Evolutionary conservation across 2,888 invertebrate species (phyloP).

Genomic region (Brachycybe producta): DNA sequence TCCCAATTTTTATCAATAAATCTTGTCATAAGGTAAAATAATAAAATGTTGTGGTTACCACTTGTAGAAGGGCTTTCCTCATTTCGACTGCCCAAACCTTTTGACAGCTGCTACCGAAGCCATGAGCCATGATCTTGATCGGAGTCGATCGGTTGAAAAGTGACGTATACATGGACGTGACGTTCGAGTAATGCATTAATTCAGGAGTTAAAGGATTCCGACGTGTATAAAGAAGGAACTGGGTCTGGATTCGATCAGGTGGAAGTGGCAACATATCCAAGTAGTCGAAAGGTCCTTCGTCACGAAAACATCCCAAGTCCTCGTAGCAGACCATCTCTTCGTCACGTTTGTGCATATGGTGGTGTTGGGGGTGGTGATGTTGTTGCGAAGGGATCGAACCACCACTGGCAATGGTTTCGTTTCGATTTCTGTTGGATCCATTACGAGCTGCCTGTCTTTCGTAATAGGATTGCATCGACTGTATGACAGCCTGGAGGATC

Average conservation of each 20-base stretch:
- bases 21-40: too few species aligned
- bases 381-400: too few species aligned
- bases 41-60: constrained; percentile 58
- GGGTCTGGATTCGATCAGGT: constrained; percentile 70
- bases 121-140: constrained; percentile 82
- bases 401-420: not conserved
- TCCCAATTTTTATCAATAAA: too few species aligned
- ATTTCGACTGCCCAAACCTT: constrained; percentile 90
- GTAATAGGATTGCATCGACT: constrained; percentile 38
- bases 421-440: not conserved
- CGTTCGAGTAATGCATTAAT: constrained; percentile 29
- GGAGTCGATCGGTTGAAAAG: constrained; percentile 59
- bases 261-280: constrained; percentile 74
- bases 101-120: constrained; percentile 81
- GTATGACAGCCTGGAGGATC: constrained; percentile 54
- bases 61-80: constrained; percentile 77
- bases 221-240: constrained; percentile 54
- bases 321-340: constrained; percentile 70
- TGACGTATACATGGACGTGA: not conserved
- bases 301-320: constrained; percentile 82
- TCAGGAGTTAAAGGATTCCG: constrained; percentile 27
- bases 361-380: too few species aligned
- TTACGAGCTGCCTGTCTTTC: constrained; percentile 13
- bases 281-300: constrained; percentile 78
- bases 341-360: constrained; percentile 48